These are phyloP conservation scores for Macrostomum lignano DNA, from an alignment of 1,140 invertebrate species.

Conservation along the genomic window DNA sequence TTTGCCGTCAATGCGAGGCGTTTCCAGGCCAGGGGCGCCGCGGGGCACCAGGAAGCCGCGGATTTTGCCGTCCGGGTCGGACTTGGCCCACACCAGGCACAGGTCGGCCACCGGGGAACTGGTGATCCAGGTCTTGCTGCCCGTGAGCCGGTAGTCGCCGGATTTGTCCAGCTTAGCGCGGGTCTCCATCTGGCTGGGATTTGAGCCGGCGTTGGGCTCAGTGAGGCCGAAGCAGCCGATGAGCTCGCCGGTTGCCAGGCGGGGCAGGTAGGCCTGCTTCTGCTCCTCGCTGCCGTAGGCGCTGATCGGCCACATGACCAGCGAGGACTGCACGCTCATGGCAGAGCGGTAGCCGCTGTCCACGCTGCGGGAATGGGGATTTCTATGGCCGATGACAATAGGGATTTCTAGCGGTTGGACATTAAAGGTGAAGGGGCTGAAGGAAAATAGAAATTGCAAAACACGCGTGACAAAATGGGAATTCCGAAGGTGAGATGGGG, in stretches of 20 bases:
- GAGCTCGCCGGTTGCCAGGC: slow-evolving; percentile 49
- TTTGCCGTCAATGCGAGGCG: slow-evolving; percentile 88
- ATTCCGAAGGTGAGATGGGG: no score
- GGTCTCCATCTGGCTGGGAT: slow-evolving; percentile 59
- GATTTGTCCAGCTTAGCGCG: slow-evolving; percentile 38
- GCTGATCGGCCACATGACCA: slow-evolving; percentile 47
- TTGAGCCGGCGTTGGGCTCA: slow-evolving; percentile 88
- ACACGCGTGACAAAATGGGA: no score
- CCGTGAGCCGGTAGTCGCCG: slow-evolving; percentile 53
- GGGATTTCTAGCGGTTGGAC: no score
- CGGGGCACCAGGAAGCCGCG: slow-evolving; percentile 76
- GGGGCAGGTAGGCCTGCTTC: no score
- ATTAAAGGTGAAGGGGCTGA: no score
- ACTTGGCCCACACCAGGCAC: slow-evolving; percentile 58
- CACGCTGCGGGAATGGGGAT: no score
- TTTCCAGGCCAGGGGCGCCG: slow-evolving; percentile 47
- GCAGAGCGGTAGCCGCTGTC: slow-evolving; percentile 47
- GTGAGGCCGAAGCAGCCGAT: slow-evolving; percentile 89
- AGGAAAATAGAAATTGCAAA: no score
- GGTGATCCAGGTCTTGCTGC: slow-evolving; percentile 85
- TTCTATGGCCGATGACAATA: no score
- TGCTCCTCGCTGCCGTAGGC: no score
- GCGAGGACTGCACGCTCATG: slow-evolving; percentile 85
- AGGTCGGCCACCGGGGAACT: slow-evolving; percentile 79
- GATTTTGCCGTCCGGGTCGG: slow-evolving; percentile 38